Evolutionary conservation across 2,888 invertebrate species (phyloP), one percentile per base, ranked within the genome.

Genomic region (Hirtodrosophila duncani): DNA sequence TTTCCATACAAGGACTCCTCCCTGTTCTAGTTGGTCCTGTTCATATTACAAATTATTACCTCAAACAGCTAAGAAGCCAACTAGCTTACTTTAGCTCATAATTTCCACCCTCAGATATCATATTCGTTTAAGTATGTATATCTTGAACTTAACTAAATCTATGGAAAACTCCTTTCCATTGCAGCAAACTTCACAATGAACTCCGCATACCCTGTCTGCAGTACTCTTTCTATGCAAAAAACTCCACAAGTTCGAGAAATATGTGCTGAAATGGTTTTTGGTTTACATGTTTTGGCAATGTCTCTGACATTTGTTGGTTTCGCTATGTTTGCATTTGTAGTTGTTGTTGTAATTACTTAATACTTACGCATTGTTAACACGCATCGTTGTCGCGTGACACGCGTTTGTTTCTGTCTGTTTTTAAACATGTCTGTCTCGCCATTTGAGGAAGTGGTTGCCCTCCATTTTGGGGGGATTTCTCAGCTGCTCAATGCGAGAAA

Each of bases 331-430:
- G 23, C 20, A 21, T n/a, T 5, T 36, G 34, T 9, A 18, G 39
- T 20, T 66, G 51, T 70, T 69, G 38, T 50, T 74, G 66, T 60
- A 70, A 74, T 70, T 70, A 70, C 70, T 74, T 69, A 70, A 74
- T 74, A 67, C 67, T 67, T 68, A 74, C 69, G 66, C 74, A 74
- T 70, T 74, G 74, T 74, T 70, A 74, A 70, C 69, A 74, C 62
- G 67, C 66, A 67, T 60, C 59, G 68, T 57, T 65, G 69, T 64
- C 69, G 61, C 61, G 48, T 67, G 72, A 67, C 72, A 71, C 64
- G 68, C 67, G 71, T 71, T 71, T 67, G n/a, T n/a, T n/a, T n/a
- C n/a, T n/a, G n/a, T n/a, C n/a, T n/a, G n/a, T n/a, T n/a, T n/a
- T n/a, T n/a, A n/a, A n/a, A n/a, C n/a, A n/a, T 71, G 71, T 64